phyloP scores from a whole-genome alignment of 2,888 invertebrate species.

The Leistus spinibarbis region DNA sequence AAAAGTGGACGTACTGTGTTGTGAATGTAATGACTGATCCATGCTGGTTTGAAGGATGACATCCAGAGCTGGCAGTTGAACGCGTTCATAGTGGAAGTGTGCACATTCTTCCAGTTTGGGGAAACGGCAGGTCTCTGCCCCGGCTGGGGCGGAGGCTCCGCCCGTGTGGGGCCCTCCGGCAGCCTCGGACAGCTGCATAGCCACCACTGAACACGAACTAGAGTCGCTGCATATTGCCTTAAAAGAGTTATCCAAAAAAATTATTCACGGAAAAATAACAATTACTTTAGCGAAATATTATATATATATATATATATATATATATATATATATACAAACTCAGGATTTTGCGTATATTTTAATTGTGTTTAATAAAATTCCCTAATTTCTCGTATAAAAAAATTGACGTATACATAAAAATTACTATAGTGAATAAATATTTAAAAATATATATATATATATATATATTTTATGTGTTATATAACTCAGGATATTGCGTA shows the following conservation, averaged over 20 bases:
- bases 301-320: no score
- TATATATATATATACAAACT: no score
- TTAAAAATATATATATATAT: no score
- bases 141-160: slow-evolving; percentile 29
- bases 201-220: slow-evolving; percentile 46
- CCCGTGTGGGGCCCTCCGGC: slow-evolving; percentile 46
- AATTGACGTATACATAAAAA: no score
- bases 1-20: slow-evolving; percentile 57
- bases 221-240: slow-evolving; percentile 57
- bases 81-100: slow-evolving; percentile 97
- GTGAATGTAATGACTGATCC: slow-evolving; percentile 58
- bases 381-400: no score
- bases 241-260: slow-evolving; percentile 39
- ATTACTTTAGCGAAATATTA: no score
- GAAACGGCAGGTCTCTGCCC: slow-evolving; percentile 66
- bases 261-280: no score
- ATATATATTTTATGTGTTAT: no score
- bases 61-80: slow-evolving; percentile 79
- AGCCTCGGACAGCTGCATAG: slow-evolving; percentile 56
- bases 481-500: no score
- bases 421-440: no score
- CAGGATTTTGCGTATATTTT: no score
- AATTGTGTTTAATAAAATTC: no score
- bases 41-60: slow-evolving; percentile 62
- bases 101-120: slow-evolving; percentile 95